Base-by-base conservation (phyloP, 2,797 vertebrate species). In the Fistularia commersonii region DNA sequence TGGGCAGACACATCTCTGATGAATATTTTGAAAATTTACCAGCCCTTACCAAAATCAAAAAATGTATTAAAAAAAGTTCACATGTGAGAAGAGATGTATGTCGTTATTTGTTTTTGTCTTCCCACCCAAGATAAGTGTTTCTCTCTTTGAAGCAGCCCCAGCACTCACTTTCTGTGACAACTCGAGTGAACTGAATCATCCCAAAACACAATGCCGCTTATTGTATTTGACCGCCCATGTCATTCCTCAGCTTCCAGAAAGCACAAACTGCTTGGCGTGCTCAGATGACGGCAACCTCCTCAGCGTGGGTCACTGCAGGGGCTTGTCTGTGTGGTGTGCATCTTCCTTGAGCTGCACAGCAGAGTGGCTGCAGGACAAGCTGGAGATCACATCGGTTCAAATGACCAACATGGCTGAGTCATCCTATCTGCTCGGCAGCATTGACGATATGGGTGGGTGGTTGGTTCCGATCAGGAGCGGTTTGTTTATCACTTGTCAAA, bases 401-500 rank as follows among this genome's bases (percentile, higher is more conserved):
- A 84, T 87, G 61, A 82, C 61, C 0, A 74, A 76, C 39, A 32
- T 92, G 49, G 76, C 82, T 40, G 82, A 67, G 0, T 59, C 59
- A 1, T 32, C 62, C 31, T 89, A 92, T 0, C 63, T 93, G 23
- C 71, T 95, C 2, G 74, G 85, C 48, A 81, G 92, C 9, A 69
- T 95, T 75, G 96, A 97, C 87, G 92, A 96, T 53, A 93, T 91
- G 82, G 95, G 95, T 97, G 72, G 6, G 79, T 60, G 8, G 2
- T 34, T 2, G n/a, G 6, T 38, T 31, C 6, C 37, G 12, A 36
- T 14, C 7, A 37, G 33, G 41, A 14, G 32, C 9, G 14, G 8
- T n/a, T 5, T 3, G 1, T 44, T 40, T 10, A 52, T 43, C 23
- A 23, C 23, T 23, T 23, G 23, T 23, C 23, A 23, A 23, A 23